These are phyloP conservation scores for Drosophila longiperda DNA, from an alignment of 2,888 invertebrate species.

Conservation along the genomic window DNA sequence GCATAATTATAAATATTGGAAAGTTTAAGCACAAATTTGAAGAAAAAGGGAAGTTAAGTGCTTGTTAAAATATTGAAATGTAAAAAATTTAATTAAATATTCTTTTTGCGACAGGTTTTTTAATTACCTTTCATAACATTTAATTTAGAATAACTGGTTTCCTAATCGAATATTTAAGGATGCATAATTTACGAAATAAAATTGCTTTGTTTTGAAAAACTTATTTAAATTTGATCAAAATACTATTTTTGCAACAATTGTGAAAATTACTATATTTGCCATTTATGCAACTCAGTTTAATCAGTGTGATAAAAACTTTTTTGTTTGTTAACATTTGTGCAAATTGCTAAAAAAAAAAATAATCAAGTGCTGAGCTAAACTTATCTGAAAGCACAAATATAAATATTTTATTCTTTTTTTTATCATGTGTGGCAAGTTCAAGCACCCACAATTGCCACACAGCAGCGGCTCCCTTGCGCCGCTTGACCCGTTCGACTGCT, in stretches of 20 bases:
- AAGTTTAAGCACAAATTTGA: not conserved
- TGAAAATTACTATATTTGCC: not conserved
- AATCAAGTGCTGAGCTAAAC: constrained; percentile 24
- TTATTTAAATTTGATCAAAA: not conserved
- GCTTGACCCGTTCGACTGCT: constrained; percentile 50
- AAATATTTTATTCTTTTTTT: not conserved
- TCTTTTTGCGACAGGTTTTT: not conserved
- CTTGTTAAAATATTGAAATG: not conserved
- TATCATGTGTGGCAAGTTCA: constrained; percentile 41
- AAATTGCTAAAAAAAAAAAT: constrained; percentile 17
- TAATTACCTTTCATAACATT: not conserved
- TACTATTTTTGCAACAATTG: not conserved
- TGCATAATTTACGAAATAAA: not conserved
- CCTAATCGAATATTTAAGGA: too few relatives aligned
- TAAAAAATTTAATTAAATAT: not conserved
- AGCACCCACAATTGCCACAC: constrained; percentile 33
- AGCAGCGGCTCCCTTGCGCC: not conserved
- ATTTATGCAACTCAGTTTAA: not conserved
- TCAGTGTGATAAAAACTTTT: constrained; percentile 9
- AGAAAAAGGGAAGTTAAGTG: not conserved
- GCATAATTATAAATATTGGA: not conserved
- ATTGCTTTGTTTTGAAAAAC: not conserved
- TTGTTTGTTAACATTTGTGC: constrained; percentile 24
- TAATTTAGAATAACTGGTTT: too few relatives aligned
- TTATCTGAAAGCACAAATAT: not conserved